Conservation (phyloP, 2,113 vertebrate species). For the Gracilinanus agilis region DNA sequence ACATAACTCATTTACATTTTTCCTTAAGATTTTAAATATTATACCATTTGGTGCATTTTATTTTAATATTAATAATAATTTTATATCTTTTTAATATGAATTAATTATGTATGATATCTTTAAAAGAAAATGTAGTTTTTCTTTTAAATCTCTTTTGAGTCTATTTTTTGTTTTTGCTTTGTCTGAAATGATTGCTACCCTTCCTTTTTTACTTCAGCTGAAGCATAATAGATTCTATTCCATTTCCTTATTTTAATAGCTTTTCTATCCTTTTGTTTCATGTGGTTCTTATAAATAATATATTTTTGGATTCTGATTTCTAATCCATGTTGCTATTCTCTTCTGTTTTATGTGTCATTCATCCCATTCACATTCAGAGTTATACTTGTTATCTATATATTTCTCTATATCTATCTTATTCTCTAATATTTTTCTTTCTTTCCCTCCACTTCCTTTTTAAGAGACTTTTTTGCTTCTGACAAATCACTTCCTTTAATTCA, state of each 20-base stretch:
- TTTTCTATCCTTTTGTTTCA: background rate
- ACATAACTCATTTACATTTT: background rate
- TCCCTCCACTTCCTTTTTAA: background rate
- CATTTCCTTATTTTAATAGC: background rate
- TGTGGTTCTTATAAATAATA: background rate
- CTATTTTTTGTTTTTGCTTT: background rate
- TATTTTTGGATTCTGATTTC: background rate
- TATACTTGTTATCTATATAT: background rate
- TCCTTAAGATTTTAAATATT: background rate
- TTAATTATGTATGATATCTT: background rate
- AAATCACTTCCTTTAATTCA: background rate
- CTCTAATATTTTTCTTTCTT: background rate
- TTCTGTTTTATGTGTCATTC: background rate
- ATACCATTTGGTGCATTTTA: background rate
- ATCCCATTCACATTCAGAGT: background rate
- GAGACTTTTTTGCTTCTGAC: background rate
- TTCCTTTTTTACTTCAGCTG: background rate
- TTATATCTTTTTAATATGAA: background rate
- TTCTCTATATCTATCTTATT: background rate
- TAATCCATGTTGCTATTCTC: background rate
- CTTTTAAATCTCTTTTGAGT: background rate
- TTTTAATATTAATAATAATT: too few relatives aligned
- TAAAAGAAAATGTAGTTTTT: background rate
- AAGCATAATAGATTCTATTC: background rate
- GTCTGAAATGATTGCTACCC: background rate